Evolutionary conservation across 2,113 vertebrate species (phyloP).

Genomic region (Ochotona princeps): DNA sequence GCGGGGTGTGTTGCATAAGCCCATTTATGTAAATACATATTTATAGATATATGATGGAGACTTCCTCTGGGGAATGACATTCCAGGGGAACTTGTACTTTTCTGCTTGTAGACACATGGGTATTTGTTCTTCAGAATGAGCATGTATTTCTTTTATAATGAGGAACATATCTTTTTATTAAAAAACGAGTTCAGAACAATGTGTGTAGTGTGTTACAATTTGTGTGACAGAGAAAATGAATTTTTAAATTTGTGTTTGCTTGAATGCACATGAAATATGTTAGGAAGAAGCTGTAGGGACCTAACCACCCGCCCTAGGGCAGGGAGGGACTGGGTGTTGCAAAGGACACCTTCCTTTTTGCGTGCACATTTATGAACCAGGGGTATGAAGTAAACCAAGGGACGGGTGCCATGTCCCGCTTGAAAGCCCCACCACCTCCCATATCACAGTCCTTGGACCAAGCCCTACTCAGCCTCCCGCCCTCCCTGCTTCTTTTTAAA

Average conservation of each 20-base stretch:
- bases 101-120: conserved; percentile 44
- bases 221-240: conserved; percentile 8
- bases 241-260: conserved; percentile 63
- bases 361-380: conserved; percentile 8
- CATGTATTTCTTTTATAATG: conserved; percentile 64
- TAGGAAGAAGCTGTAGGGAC: conserved; percentile 7
- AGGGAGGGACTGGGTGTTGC: neutral
- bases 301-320: neutral
- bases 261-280: conserved; percentile 37
- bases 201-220: neutral
- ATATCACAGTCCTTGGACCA: too few relatives aligned
- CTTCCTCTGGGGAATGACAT: conserved; percentile 69
- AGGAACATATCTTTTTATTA: conserved; percentile 59
- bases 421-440: too few relatives aligned
- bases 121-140: conserved; percentile 66
- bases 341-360: neutral
- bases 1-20: conserved; percentile 60
- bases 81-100: conserved; percentile 47
- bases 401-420: too few relatives aligned
- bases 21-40: conserved; percentile 75
- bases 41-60: conserved; percentile 59
- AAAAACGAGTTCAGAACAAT: conserved; percentile 66
- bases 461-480: too few relatives aligned
- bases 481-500: too few relatives aligned
- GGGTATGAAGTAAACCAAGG: conserved; percentile 29